These are phyloP conservation scores for Pavo muticus DNA, from an alignment of 2,113 vertebrate genomes.

Conservation along the genomic window DNA sequence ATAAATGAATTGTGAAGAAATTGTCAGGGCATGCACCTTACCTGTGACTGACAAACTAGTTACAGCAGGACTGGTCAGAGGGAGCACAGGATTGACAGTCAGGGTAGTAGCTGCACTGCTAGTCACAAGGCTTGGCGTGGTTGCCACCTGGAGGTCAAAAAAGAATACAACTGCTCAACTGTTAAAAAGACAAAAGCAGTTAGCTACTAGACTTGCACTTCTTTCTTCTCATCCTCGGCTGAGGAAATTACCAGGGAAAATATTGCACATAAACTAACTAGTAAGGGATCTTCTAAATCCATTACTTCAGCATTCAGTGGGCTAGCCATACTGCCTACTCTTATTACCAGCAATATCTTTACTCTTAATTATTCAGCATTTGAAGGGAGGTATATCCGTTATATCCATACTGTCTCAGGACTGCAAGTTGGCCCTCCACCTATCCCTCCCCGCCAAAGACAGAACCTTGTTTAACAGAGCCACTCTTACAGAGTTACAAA, in stretches of 20 bases:
- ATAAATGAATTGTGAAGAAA: no score
- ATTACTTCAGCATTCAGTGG: not conserved
- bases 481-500: not conserved
- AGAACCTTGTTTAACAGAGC: not conserved
- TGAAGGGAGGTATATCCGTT: not conserved
- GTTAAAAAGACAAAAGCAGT: not conserved
- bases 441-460: not conserved
- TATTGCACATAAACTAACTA: not conserved
- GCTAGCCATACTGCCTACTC: not conserved
- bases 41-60: constrained; percentile 91
- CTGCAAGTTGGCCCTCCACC: not conserved
- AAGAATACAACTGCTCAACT: constrained; percentile 30
- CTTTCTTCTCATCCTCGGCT: not conserved
- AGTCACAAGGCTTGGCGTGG: constrained; percentile 97
- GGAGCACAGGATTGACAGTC: constrained; percentile 95
- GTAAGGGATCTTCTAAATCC: not conserved
- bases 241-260: not conserved
- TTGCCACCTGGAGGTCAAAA: constrained; percentile 88
- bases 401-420: not conserved
- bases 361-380: not conserved
- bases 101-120: constrained; percentile 95
- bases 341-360: not conserved
- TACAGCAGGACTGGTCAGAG: constrained; percentile 90
- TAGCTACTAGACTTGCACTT: not conserved
- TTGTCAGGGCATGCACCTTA: constrained; percentile 47